Conservation (phyloP, 2,113 vertebrate species). For the Tragelaphus scriptus region DNA sequence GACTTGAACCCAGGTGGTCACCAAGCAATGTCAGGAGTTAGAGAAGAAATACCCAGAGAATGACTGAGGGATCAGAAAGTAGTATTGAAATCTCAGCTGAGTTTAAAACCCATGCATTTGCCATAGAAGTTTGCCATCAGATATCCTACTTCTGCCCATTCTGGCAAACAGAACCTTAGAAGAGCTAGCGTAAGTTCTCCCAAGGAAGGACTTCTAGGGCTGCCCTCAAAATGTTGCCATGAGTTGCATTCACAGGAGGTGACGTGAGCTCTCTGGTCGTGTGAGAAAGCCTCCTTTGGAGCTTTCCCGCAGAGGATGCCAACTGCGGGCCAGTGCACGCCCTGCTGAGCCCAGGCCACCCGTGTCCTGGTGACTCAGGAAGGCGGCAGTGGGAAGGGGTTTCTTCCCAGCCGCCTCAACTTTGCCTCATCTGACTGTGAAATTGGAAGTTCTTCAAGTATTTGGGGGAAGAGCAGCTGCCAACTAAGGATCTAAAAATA, state of each 20-base stretch:
- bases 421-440: not conserved
- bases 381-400: not conserved
- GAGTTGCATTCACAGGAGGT: not conserved
- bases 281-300: not conserved
- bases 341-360: not conserved
- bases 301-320: fast-evolving
- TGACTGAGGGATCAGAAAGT: not conserved
- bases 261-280: fast-evolving
- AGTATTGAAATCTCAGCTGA: not conserved
- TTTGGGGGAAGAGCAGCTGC: slow-evolving; percentile 21
- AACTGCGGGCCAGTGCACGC: not conserved
- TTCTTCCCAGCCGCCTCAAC: not conserved
- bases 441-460: slow-evolving; percentile 42
- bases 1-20: not conserved
- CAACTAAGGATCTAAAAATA: slow-evolving; percentile 56
- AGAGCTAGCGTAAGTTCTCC: not conserved
- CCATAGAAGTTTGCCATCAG: not conserved
- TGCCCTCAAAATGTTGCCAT: not conserved
- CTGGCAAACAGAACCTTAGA: not conserved
- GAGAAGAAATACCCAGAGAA: not conserved
- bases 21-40: not conserved
- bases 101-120: not conserved
- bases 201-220: not conserved
- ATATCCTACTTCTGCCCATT: not conserved
- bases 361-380: not conserved